Conservation (phyloP, 2,113 vertebrate species). For the Protobothrops flavoviridis region DNA sequence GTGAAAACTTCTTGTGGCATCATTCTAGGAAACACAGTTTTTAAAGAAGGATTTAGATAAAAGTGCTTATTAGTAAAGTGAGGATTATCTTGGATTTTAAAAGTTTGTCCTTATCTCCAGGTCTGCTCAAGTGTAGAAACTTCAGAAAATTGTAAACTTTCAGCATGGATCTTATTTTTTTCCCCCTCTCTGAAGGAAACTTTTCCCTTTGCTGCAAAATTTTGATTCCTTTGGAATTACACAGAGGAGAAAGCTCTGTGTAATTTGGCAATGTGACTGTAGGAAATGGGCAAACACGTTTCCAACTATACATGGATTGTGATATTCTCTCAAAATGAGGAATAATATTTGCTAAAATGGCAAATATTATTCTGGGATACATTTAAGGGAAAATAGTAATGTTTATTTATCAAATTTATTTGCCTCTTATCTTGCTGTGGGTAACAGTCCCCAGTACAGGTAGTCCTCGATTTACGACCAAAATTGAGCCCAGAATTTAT, state of each 20-base stretch:
- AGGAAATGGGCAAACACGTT: slow-evolving; percentile 12
- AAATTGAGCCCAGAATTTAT: too few relatives aligned
- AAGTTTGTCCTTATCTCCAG: slow-evolving; percentile 69
- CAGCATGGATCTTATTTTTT: slow-evolving; percentile 40
- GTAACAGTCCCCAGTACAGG: not conserved
- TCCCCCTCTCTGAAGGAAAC: not conserved
- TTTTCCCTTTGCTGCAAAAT: not conserved
- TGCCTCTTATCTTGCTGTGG: not conserved
- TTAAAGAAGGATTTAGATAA: slow-evolving; percentile 71
- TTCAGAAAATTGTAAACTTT: slow-evolving; percentile 44
- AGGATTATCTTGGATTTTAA: slow-evolving; percentile 70
- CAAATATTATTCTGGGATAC: not conserved
- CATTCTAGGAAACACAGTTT: slow-evolving; percentile 51
- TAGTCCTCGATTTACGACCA: too few relatives aligned
- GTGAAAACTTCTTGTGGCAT: slow-evolving; percentile 45
- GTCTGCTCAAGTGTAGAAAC: slow-evolving; percentile 54
- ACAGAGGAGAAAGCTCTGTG: not conserved
- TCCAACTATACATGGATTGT: slow-evolving; percentile 32
- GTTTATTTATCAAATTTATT: not conserved
- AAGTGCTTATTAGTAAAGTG: slow-evolving; percentile 68
- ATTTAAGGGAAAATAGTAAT: not conserved
- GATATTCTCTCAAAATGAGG: not conserved
- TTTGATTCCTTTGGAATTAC: slow-evolving; percentile 9
- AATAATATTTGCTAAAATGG: not conserved
- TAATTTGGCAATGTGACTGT: not conserved